These are phyloP conservation scores for Pristionchus exspectatus DNA, from an alignment of 2,888 invertebrate genomes.

Conservation along the genomic window DNA sequence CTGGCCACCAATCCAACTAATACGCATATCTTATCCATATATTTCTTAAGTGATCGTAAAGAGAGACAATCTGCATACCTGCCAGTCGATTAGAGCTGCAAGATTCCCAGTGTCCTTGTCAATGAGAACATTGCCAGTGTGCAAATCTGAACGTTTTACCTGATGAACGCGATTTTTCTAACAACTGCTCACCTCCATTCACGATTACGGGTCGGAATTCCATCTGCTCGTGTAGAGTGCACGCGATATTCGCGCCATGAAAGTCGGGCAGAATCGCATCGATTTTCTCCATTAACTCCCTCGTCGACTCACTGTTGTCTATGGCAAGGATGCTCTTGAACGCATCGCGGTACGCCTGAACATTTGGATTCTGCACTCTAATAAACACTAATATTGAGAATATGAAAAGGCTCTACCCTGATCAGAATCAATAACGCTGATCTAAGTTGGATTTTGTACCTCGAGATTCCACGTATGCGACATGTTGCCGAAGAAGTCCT, in stretches of 20 bases:
- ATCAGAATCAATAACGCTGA: no score
- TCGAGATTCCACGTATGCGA: neutral
- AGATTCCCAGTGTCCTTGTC: neutral
- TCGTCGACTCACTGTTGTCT: neutral
- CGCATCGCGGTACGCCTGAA: neutral
- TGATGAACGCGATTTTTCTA: no score
- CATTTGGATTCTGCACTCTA: neutral
- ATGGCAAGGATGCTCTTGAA: neutral
- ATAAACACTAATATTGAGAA: no score
- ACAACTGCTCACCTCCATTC: neutral
- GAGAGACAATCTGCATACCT: neutral
- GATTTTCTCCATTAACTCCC: neutral
- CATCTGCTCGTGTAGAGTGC: neutral
- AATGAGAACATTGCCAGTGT: constrained; percentile 3
- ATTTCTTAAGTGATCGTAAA: no score
- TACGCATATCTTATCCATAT: no score
- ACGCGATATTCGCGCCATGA: neutral
- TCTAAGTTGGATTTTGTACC: neutral
- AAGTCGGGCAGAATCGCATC: neutral
- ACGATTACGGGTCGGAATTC: neutral
- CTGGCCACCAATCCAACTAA: no score
- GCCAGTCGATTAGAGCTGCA: constrained; percentile 4
- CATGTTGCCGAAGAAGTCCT: neutral
- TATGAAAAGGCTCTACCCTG: no score
- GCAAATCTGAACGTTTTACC: neutral